Evolutionary conservation across 2,888 invertebrate species (phyloP), one percentile per base, ranked within the genome.

Genomic region (Mythimna impura): DNA sequence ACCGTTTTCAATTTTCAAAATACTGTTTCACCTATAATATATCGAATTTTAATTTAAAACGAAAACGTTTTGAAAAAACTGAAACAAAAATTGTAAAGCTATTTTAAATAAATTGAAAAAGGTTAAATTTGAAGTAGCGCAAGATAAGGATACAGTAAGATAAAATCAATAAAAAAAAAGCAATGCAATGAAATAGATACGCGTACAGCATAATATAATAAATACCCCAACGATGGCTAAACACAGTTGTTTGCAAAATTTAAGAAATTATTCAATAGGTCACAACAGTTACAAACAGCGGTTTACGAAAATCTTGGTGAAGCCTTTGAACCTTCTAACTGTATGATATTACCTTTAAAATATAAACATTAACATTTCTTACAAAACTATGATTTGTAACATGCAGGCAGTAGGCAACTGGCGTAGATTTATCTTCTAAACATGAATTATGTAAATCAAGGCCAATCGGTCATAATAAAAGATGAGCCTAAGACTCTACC

Each of bases 261-360:
- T 55, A 61, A 62, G 36, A 75, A 50, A 77, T 76, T 22, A 62
- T 76, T 72, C 72, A 76, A 78, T 64, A 76, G 76, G 78, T 76
- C 58, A 40, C 54, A 60, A 71, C 52, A 34, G 47, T 50, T 47
- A 43, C 58, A 22, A 76, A 57, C 62, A 12, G 47, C 20, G 12
- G 50, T 14, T 76, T 63, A 30, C 43, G 34, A 63, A 71, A 63
- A 78, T 47, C 50, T 70, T 63, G 22, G 58, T 40, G 20, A 71
- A 63, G 54, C 22, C n/a, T 52, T 52, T 43, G 17, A 60, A 67
- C 43, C 47, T 54, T 36, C 36, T 43, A 25, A 36, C 36, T 71
- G 20, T 25, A n/a, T 40, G 55, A 34, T 54, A 70, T 54, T 68
- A 55, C 5, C n/a, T 66, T 52, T 25, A 3, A 67, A 25, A 36